phyloP scores from a whole-genome alignment of 2,888 invertebrate genomes.

The Eugnorisma glareosa region DNA sequence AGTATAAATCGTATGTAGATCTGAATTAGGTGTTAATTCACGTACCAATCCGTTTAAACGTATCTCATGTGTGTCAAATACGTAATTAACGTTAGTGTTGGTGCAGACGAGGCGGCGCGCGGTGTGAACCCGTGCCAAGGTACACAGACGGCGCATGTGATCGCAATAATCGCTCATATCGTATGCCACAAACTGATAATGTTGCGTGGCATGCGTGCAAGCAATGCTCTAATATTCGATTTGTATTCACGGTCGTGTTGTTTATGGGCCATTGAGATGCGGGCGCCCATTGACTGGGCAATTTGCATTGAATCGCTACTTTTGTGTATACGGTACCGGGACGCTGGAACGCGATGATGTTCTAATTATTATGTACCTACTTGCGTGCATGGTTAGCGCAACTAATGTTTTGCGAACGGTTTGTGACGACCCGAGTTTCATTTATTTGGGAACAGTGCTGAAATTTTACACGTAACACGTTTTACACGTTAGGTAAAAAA shows the following conservation, averaged over 20 bases:
- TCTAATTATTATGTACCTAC: slow-evolving; percentile 75
- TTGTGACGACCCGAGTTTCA: slow-evolving; percentile 1
- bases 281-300: slow-evolving; percentile 84
- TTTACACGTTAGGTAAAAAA: not conserved
- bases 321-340: slow-evolving; percentile 76
- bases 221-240: slow-evolving; percentile 87
- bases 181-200: slow-evolving; percentile 79
- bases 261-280: slow-evolving; percentile 88
- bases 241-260: slow-evolving; percentile 89
- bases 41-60: slow-evolving; percentile 57
- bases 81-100: slow-evolving; percentile 70
- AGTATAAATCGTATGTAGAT: slow-evolving; percentile 59
- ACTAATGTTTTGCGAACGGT: slow-evolving; percentile 50
- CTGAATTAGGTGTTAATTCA: slow-evolving; percentile 66
- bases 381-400: slow-evolving; percentile 31
- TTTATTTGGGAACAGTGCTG: not conserved
- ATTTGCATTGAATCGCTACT: slow-evolving; percentile 86
- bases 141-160: slow-evolving; percentile 76
- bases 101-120: slow-evolving; percentile 38
- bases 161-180: slow-evolving; percentile 77
- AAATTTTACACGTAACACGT: too few species aligned
- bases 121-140: slow-evolving; percentile 66
- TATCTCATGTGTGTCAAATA: slow-evolving; percentile 67
- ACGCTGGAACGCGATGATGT: slow-evolving; percentile 73
- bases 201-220: slow-evolving; percentile 75